Conservation (phyloP, 2,797 vertebrate genomes). For the Hyperoplus immaculatus region DNA sequence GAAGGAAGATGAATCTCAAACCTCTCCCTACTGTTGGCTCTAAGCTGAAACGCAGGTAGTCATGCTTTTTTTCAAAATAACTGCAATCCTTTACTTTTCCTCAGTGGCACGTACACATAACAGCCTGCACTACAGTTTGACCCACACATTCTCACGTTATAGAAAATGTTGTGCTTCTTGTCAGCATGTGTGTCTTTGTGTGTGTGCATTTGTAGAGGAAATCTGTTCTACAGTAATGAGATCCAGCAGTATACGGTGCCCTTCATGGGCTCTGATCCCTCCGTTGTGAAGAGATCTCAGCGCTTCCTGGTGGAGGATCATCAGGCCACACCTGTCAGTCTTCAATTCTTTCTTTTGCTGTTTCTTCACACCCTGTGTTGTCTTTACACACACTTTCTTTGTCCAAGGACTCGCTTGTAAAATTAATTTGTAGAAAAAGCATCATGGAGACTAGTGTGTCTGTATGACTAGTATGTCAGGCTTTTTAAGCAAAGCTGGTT, state of each 20-base stretch:
- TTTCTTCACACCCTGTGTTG: neutral
- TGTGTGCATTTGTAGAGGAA: conserved; percentile 78
- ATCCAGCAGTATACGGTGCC: conserved; percentile 90
- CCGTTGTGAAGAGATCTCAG: conserved; percentile 94
- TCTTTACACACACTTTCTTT: neutral
- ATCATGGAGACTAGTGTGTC: neutral
- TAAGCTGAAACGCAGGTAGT: conserved; percentile 92
- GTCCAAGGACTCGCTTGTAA: neutral
- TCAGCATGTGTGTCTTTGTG: conserved; percentile 9
- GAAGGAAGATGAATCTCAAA: conserved; percentile 89
- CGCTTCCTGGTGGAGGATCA: conserved; percentile 89
- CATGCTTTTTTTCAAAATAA: neutral
- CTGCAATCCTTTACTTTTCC: neutral
- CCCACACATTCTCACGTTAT: too few species aligned
- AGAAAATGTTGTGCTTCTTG: neutral
- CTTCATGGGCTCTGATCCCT: conserved; percentile 92
- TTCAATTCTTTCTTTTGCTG: neutral
- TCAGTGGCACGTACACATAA: neutral
- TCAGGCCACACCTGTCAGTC: conserved; percentile 89
- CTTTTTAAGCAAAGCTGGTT: neutral
- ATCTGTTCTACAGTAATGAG: conserved; percentile 90
- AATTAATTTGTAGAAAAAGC: neutral
- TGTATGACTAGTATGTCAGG: neutral
- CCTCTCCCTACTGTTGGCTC: conserved; percentile 90
- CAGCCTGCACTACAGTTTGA: too few species aligned